A percentile compares a stretch with the other conserved stretches of the same genome.
Conservation (phyloP, 2,113 vertebrate genomes). For the Percina caprodes region DNA sequence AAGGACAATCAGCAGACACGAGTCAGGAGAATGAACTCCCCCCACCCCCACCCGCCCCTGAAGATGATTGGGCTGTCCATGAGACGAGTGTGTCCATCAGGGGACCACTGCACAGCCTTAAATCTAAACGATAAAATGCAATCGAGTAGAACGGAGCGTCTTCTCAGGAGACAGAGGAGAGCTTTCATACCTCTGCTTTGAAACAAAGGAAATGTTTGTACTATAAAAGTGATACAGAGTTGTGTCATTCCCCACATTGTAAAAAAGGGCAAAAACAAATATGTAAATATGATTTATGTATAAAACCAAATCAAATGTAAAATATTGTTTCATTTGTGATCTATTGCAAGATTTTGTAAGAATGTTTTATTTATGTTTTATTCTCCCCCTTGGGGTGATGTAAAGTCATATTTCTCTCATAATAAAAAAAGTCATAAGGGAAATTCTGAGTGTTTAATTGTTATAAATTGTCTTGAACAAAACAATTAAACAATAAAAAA, state of each 20-base stretch:
- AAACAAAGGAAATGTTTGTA: constrained; percentile 65
- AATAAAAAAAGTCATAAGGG: constrained; percentile 85
- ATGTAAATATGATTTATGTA: constrained; percentile 96
- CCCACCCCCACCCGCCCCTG: neutral
- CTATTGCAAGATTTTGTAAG: constrained; percentile 86
- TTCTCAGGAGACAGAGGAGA: constrained; percentile 79
- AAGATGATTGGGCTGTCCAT: constrained; percentile 61
- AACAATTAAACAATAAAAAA: neutral
- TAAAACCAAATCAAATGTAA: constrained; percentile 91
- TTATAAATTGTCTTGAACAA: neutral
- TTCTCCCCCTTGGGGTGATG: constrained; percentile 83
- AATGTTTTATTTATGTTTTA: constrained; percentile 96
- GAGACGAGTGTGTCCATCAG: constrained; percentile 63
- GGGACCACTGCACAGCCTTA: constrained; percentile 77
- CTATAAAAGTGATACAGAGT: constrained; percentile 68
- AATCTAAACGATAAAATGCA: constrained; percentile 83
- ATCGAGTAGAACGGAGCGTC: constrained; percentile 81
- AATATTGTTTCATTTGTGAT: constrained; percentile 80
- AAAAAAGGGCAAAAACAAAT: constrained; percentile 80
- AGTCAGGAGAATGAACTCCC: constrained; percentile 56
- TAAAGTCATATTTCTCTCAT: constrained; percentile 87
- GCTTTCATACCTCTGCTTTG: constrained; percentile 84
- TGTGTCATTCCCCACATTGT: constrained; percentile 78
- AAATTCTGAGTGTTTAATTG: neutral
- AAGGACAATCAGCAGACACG: constrained; percentile 71